Conservation (phyloP, 1,140 invertebrate genomes). For the Caenorhabditis briggsae region DNA sequence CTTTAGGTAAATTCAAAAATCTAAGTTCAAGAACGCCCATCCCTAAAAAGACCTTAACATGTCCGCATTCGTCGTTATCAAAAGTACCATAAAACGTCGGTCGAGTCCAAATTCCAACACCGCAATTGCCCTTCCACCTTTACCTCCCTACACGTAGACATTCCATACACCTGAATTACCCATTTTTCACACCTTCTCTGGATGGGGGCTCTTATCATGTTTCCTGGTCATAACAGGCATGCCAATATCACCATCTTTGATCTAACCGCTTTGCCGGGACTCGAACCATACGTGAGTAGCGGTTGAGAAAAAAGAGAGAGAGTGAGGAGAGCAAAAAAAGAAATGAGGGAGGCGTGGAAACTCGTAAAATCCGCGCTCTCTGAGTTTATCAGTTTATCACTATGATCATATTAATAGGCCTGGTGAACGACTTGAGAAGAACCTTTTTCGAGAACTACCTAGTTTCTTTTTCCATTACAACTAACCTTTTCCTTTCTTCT, state of each 20-base stretch:
- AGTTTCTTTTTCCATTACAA: neutral
- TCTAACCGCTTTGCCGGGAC: constrained; percentile 41
- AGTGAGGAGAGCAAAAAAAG: neutral
- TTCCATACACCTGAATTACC: neutral
- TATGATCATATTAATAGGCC: constrained; percentile 21
- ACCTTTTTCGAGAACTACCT: constrained; percentile 1
- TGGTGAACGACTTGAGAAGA: constrained; percentile 7
- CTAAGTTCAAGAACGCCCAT: constrained; percentile 1
- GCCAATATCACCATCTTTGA: constrained; percentile 46
- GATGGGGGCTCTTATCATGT: neutral
- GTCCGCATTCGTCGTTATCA: neutral
- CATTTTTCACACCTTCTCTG: constrained; percentile 29
- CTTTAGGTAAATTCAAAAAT: neutral
- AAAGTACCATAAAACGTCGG: constrained; percentile 12
- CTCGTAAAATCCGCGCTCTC: constrained; percentile 35
- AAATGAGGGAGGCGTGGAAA: constrained; percentile 23
- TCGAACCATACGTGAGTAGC: constrained; percentile 28
- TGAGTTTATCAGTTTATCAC: constrained; percentile 34
- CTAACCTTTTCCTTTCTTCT: neutral
- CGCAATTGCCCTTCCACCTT: neutral
- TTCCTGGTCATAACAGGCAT: constrained; percentile 19
- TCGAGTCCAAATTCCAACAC: constrained; percentile 23
- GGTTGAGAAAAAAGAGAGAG: neutral
- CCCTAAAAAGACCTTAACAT: neutral
- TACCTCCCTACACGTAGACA: constrained; percentile 14